phyloP scores from a whole-genome alignment of 2,113 vertebrate species.

The Ailurus styani region DNA sequence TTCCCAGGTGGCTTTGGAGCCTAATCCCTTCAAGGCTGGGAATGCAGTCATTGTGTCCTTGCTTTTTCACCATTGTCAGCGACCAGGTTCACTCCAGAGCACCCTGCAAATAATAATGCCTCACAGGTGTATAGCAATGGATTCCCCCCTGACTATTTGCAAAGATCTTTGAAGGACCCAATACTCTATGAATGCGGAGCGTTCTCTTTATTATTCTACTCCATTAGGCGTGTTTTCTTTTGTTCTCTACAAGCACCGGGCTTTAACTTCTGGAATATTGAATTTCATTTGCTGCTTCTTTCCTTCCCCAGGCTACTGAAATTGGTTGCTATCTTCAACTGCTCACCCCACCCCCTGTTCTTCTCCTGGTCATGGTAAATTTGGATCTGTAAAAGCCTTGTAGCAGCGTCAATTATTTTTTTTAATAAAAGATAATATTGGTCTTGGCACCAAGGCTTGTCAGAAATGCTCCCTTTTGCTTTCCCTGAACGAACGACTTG shows the following conservation, averaged over 20 bases:
- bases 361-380: conserved; percentile 29
- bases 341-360: not conserved
- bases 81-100: not conserved
- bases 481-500: not conserved
- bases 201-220: conserved; percentile 30
- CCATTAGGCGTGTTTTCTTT: conserved; percentile 53
- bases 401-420: conserved; percentile 25
- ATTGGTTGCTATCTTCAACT: not conserved
- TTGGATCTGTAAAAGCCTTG: conserved; percentile 36
- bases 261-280: conserved; percentile 40
- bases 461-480: not conserved
- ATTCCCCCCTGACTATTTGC: not conserved
- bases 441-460: conserved; percentile 8
- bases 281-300: conserved; percentile 48
- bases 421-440: conserved; percentile 45
- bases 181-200: not conserved
- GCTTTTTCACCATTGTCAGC: not conserved
- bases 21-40: conserved; percentile 24
- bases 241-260: conserved; percentile 37
- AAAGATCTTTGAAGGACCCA: conserved; percentile 35
- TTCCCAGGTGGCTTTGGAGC: conserved; percentile 38
- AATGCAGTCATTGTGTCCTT: not conserved
- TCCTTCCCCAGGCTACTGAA: conserved; percentile 33
- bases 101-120: not conserved
- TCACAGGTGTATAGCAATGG: conserved; percentile 42